phyloP scores from a whole-genome alignment of 2,888 invertebrate species.

The Patella depressa region DNA sequence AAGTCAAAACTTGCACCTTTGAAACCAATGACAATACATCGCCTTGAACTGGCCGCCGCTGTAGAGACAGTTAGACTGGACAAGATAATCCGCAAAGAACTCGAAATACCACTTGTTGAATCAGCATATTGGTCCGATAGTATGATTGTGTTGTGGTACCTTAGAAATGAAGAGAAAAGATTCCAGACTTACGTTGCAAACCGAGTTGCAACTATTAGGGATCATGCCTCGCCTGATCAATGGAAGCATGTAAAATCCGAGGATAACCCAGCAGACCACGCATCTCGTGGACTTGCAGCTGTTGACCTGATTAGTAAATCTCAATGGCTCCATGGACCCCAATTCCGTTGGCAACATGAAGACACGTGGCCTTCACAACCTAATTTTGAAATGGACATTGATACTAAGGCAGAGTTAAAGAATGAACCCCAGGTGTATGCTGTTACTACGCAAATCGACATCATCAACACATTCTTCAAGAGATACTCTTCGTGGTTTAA shows the following conservation, averaged over 20 bases:
- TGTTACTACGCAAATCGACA: too few relatives aligned
- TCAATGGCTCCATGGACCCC: conserved; percentile 33
- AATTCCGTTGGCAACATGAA: conserved; percentile 21
- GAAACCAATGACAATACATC: conserved; percentile 14
- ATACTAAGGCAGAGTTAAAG: neutral
- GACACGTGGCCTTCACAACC: neutral
- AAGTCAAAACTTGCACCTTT: conserved; percentile 16
- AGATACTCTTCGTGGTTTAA: too few relatives aligned
- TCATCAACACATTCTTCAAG: too few relatives aligned
- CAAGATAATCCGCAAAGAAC: too few relatives aligned
- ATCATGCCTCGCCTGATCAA: conserved; percentile 22
- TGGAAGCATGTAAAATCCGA: conserved; percentile 33
- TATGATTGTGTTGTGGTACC: too few relatives aligned
- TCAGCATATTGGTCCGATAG: too few relatives aligned
- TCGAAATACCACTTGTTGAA: too few relatives aligned
- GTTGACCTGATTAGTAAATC: conserved; percentile 15
- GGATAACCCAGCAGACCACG: conserved; percentile 36
- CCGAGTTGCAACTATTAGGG: conserved; percentile 29
- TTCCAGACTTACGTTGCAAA: too few relatives aligned
- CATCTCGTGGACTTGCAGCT: conserved; percentile 30
- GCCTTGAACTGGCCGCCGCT: conserved; percentile 15
- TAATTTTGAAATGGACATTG: neutral
- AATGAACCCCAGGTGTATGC: too few relatives aligned
- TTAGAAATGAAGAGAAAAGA: too few relatives aligned
- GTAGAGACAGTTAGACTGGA: conserved; percentile 15